phyloP scores from a whole-genome alignment of 2,113 vertebrate species.

The Pygoscelis adeliae region DNA sequence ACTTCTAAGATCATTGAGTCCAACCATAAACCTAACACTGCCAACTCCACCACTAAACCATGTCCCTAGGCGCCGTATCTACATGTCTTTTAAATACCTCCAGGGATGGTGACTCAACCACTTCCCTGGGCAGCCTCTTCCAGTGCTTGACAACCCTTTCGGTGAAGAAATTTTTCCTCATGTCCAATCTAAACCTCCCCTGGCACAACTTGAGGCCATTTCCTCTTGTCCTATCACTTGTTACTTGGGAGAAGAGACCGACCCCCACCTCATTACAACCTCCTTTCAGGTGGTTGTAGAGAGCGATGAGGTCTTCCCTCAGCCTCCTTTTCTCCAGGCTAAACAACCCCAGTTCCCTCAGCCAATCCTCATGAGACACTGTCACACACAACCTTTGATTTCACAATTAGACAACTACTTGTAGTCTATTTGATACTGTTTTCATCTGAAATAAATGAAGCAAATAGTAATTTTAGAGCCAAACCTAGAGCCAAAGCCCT shows the following conservation, averaged over 20 bases:
- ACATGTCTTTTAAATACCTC: background rate
- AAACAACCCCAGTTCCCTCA: background rate
- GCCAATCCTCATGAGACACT: background rate
- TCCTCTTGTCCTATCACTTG: background rate
- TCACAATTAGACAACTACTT: background rate
- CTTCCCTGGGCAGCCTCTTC: background rate
- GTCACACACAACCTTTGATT: background rate
- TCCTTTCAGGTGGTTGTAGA: background rate
- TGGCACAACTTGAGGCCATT: background rate
- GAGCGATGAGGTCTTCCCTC: background rate
- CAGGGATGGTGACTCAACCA: background rate
- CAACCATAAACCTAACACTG: background rate
- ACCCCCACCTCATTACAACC: rapidly evolving
- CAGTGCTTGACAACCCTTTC: background rate
- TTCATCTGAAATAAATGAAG: background rate
- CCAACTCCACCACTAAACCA: background rate
- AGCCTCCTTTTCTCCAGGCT: background rate
- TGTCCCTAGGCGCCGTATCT: background rate
- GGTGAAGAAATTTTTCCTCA: too few species aligned
- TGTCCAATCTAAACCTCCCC: background rate
- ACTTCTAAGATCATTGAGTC: background rate
- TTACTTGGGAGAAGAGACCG: background rate
- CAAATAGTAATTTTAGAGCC: background rate
- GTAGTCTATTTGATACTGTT: background rate
- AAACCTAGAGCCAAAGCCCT: background rate